Evolutionary conservation across 2,113 vertebrate genomes (phyloP).

Genomic region (Erinaceus europaeus): DNA sequence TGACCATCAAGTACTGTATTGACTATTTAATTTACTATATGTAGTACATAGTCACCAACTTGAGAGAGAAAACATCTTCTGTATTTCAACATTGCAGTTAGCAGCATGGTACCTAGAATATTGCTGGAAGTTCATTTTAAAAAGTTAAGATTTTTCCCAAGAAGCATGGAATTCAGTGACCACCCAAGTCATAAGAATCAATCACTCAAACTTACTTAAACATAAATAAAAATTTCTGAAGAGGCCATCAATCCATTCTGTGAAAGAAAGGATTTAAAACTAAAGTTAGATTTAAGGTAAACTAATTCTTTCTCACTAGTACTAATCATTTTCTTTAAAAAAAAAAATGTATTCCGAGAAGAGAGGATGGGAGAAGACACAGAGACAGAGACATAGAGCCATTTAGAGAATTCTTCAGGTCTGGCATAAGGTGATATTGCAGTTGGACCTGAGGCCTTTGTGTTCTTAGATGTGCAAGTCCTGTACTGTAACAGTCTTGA

Average conservation of each 20-base stretch:
- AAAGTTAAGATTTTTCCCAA: not conserved
- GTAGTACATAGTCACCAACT: not conserved
- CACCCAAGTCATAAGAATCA: not conserved
- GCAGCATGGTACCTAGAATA: not conserved
- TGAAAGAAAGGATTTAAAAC: not conserved
- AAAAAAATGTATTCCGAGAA: no score
- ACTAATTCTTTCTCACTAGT: no score
- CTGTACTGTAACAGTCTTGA: accelerated
- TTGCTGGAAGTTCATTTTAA: not conserved
- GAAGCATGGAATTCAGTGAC: not conserved
- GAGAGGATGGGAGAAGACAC: no score
- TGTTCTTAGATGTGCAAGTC: no score
- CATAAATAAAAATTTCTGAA: not conserved
- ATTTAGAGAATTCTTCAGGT: no score
- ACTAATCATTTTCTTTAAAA: no score
- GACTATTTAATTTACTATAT: not conserved
- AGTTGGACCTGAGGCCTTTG: no score
- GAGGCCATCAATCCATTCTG: not conserved
- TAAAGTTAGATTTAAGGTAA: not conserved
- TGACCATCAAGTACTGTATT: not conserved
- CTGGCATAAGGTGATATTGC: no score
- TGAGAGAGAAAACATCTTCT: not conserved
- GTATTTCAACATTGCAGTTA: not conserved
- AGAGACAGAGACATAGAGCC: no score
- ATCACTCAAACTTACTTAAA: not conserved